Base-by-base conservation (phyloP, 92 coral and sea anemone genomes). In the Pocillopora meandrina region DNA sequence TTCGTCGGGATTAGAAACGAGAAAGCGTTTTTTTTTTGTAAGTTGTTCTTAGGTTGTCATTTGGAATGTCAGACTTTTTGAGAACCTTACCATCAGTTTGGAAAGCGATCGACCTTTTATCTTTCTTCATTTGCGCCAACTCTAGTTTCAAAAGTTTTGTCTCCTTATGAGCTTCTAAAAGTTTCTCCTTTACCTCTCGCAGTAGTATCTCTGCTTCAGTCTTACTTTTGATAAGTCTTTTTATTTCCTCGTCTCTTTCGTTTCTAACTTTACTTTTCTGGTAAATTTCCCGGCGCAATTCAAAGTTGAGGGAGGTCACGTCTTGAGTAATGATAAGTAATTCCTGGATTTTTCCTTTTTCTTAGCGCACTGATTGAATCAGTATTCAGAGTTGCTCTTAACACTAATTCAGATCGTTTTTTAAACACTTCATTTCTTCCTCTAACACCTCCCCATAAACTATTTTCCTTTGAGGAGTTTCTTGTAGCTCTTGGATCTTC, bases 241-340 rank as follows among this genome's bases (percentile, higher is more conserved):
- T n/a, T 71, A 70, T 71, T 52, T 81, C 85, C 2, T 33, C 47
- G 67, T 81, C 77, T 57, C 68, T 81, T 81, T 81, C 36, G 68
- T 70, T 34, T 56, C 35, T 58, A 70, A 35, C 47, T 70, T 33
- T 69, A 20, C 56, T 69, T 58, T 57, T 81, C 16, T 23, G 33
- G 13, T 69, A 33, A n/a, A 81, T 69, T 68, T 70, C 67, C n/a
- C 67, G 66, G 42, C 62, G 75, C 72, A 80, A 18, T 67, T 80
- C 77, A 20, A 19, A 34, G 65, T 81, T 81, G 58, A 56, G 20
- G 21, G 77, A 10, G 75, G 70, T 56, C 6, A 81, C 6, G 14
- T 81, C 31, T 58, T 47, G 57, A 3, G 12, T 57, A 59, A 19
- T 18, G n/a, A 12, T 69, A 18, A 69, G 20, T 36, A 81, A n/a